Base-by-base conservation (phyloP, 2,797 vertebrate species). In the Acanthopagrus latus region DNA sequence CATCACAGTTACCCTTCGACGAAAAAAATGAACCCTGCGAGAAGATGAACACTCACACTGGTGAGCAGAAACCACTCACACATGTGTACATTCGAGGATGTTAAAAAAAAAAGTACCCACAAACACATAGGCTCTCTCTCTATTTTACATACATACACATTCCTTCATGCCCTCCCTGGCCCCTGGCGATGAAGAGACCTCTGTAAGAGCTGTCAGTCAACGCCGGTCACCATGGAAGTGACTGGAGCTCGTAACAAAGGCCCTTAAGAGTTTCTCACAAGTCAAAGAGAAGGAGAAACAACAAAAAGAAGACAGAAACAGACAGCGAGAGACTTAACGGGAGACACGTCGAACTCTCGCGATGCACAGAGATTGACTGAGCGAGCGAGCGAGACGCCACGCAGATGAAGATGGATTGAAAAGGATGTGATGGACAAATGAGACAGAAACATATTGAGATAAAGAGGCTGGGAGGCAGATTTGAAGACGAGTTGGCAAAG, bases 191-290 rank as follows among this genome's bases (percentile, higher is more conserved):
- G 94, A 94, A 95, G 95, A 94, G 90, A 92, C 90, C 87, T 89
- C 95, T 95, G 90, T 91, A 93, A 92, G 94, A 92, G 89, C 89
- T 95, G 94, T 94, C 94, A 93, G 85, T 95, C 93, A 91, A 54
- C 56, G 72, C 86, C 71, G 93, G 93, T 94, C 95, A 91, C 89
- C 86, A 90, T 91, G 94, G 94, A 93, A 94, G 90, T 86, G 89
- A 86, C 83, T 86, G 60, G 55, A 90, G 91, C 82, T 85, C 76
- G 51, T 76, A 88, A 95, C 95, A 93, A 93, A 93, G 14, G 90
- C 80, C 75, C 84, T 94, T 90, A 93, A 93, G 91, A 92, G 91
- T 93, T 89, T 93, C 89, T 92, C 90, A 92, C 90, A 90, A 88
- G 85, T 81, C 85, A 79, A 86, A 88, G 71, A 68, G 76, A 89